phyloP scores from a whole-genome alignment of 1,140 invertebrate species.

The Cydia pomonella region DNA sequence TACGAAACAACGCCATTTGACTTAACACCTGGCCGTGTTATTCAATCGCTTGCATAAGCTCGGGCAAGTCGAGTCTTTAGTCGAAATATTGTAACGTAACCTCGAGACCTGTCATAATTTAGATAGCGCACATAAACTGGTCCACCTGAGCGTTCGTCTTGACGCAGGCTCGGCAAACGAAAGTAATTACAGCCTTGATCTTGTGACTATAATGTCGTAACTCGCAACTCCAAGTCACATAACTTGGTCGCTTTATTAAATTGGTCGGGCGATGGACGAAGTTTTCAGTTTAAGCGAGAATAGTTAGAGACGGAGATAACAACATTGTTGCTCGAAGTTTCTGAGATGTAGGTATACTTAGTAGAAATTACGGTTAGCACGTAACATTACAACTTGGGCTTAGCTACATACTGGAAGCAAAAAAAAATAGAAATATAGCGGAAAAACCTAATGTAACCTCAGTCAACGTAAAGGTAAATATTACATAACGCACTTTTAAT shows the following conservation, averaged over 20 bases:
- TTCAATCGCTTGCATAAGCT: neutral
- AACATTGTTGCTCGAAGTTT: constrained; percentile 25
- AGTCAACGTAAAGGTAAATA: too few relatives aligned
- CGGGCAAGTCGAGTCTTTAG: neutral
- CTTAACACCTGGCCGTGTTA: constrained; percentile 35
- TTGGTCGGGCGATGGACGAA: constrained; percentile 28
- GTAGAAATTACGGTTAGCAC: constrained; percentile 15
- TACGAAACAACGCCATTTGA: constrained; percentile 40
- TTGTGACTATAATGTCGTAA: constrained; percentile 22
- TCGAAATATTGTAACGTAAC: neutral
- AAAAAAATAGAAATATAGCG: neutral
- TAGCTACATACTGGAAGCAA: neutral
- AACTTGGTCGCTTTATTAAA: constrained; percentile 33
- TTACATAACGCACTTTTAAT: too few relatives aligned
- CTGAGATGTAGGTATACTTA: constrained; percentile 4
- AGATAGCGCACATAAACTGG: neutral
- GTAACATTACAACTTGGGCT: constrained; percentile 20
- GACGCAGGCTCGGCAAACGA: neutral
- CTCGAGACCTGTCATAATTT: neutral
- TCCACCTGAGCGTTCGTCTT: neutral
- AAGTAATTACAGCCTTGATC: neutral
- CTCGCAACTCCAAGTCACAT: constrained; percentile 15
- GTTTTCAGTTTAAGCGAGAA: constrained; percentile 26
- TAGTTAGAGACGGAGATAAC: constrained; percentile 30
- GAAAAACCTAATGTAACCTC: neutral